These are phyloP conservation scores for Lithodes maja DNA, from an alignment of 2,888 invertebrate genomes.

Conservation along the genomic window DNA sequence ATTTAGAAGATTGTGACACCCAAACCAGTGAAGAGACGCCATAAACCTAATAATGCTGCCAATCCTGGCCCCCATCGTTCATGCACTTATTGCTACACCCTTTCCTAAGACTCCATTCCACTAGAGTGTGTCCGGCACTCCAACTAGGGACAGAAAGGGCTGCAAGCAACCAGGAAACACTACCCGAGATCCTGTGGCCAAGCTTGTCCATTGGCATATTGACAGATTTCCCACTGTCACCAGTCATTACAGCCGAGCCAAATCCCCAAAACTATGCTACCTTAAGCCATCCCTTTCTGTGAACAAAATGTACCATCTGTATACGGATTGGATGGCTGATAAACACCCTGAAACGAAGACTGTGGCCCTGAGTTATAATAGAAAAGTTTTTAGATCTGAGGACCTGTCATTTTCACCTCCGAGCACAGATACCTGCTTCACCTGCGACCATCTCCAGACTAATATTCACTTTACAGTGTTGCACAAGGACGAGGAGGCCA, in stretches of 20 bases:
- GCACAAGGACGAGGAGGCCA: not conserved
- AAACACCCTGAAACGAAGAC: not conserved
- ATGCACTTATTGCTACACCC: not conserved
- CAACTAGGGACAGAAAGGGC: not conserved
- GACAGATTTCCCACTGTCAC: not conserved
- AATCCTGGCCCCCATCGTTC: not conserved
- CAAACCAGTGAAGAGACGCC: not conserved
- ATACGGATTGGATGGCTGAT: not conserved
- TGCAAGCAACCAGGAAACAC: not conserved
- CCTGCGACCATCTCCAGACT: conserved; percentile 18
- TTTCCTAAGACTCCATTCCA: not conserved
- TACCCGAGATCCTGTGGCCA: not conserved
- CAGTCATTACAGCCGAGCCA: not conserved
- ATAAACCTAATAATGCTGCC: not conserved
- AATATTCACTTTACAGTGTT: not conserved
- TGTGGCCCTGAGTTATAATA: not conserved
- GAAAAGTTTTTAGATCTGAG: not conserved
- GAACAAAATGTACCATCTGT: conserved; percentile 12
- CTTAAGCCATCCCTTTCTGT: conserved; percentile 5
- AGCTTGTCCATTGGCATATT: not conserved
- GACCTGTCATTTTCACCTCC: conserved; percentile 2
- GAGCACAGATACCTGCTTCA: conserved; percentile 5
- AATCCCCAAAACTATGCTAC: not conserved
- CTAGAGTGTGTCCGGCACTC: not conserved
- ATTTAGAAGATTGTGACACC: not conserved